Conservation (phyloP, 2,888 invertebrate genomes). For the Hipparchia semele region DNA sequence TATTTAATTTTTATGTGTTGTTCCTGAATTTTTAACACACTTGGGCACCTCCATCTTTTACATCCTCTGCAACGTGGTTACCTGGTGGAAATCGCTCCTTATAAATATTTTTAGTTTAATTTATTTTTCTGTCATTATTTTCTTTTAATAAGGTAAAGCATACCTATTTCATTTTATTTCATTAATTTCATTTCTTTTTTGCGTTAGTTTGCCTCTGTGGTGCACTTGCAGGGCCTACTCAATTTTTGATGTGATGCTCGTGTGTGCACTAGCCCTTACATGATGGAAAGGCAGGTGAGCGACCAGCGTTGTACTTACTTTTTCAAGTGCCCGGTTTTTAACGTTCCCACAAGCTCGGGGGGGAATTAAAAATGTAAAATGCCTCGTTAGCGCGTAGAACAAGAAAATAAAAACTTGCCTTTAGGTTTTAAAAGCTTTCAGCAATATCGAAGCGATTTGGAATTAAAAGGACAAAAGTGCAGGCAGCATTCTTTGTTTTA, state of each 20-base stretch:
- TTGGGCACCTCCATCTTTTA: no score
- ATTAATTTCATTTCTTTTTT: no score
- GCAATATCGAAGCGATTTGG: constrained; percentile 15
- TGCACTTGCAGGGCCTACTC: not conserved
- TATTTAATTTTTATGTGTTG: no score
- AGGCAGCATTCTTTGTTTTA: constrained; percentile 7
- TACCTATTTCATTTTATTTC: no score
- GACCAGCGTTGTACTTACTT: constrained; percentile 13
- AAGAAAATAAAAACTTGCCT: constrained; percentile 30
- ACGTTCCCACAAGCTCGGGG: constrained; percentile 16
- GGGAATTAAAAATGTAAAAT: constrained; percentile 31
- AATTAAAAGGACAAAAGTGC: constrained; percentile 14
- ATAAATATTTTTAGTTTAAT: no score
- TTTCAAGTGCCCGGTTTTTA: constrained; percentile 18
- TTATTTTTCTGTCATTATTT: no score
- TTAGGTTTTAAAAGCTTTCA: constrained; percentile 27
- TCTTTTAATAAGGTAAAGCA: no score
- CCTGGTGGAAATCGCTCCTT: no score
- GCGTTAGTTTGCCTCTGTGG: not conserved
- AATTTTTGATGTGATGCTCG: not conserved
- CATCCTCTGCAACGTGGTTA: no score
- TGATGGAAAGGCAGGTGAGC: constrained; percentile 8
- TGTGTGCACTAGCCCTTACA: not conserved
- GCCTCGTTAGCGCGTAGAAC: constrained; percentile 27
- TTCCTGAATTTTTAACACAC: no score